Evolutionary conservation across 2,888 invertebrate genomes (phyloP), one percentile per base, ranked within the genome.

Genomic region (Cordylochernes scorpioides): DNA sequence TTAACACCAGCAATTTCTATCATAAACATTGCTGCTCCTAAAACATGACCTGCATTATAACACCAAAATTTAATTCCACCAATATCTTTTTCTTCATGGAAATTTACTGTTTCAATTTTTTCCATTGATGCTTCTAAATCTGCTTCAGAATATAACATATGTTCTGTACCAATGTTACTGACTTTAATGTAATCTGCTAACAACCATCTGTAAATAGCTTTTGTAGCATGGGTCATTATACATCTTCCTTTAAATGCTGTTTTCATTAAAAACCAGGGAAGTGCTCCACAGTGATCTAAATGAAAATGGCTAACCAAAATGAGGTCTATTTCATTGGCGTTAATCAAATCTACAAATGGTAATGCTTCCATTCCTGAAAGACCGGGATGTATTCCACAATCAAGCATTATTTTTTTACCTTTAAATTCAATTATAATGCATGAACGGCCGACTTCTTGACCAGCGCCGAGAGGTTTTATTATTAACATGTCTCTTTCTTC

Each of bases 11-110:
- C 97, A 28, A 99, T 97, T 61, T 97, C 94, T 34, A 99, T 80
- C 88, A 97, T 91, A 52, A 99, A 99, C 94, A 99, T 99, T 30
- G 94, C 94, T 0, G 97, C 97, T 0, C 97, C 97, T 0, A 99
- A 60, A 3, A 97, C 97, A 54, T 97, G 97, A 0, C 97, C 97
- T 0, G 97, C 97, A 51, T 86, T 84, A 54, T 97, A 99, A 0
- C 91, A 88, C 78, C 94, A 94, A 58, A 99, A 97, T 46, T 80
- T 68, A 0, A 97, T 30, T 13, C 43, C 97, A 46, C 80, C 71
- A 1, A 97, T 77, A 46, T 94, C 94, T 45, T 84, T 84, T 53
- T 97, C 94, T 51, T 88, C 88, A 36, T 88, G 91, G 47, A 91
- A 94, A 58, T 91, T 88, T 8, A 91, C 72, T 0, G 88, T 86